These are phyloP conservation scores for Catharus fuscescens DNA, from an alignment of 2,113 vertebrate species.

Conservation along the genomic window DNA sequence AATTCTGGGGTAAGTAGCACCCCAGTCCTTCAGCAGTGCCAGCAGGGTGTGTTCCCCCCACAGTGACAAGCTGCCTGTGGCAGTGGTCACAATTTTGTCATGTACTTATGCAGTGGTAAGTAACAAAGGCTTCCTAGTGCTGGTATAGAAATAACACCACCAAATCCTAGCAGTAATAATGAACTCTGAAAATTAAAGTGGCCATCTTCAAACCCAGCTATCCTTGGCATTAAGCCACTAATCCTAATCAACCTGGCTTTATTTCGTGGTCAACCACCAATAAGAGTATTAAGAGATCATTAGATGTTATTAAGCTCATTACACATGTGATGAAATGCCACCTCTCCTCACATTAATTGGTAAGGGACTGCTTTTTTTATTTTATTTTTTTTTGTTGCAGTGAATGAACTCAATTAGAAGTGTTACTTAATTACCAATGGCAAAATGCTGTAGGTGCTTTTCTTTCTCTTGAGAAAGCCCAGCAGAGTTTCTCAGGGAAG, in stretches of 20 bases:
- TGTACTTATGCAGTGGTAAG: neutral
- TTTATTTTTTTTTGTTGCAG: neutral
- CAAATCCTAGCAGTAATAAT: neutral
- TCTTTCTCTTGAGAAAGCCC: neutral
- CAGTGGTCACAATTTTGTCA: neutral
- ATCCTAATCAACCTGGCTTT: neutral
- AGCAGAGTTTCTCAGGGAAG: neutral
- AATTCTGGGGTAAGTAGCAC: neutral
- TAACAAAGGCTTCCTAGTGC: neutral
- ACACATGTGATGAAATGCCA: neutral
- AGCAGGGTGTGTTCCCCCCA: accelerated
- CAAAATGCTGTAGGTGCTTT: neutral
- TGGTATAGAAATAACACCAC: neutral
- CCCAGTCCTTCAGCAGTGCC: neutral
- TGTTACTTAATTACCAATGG: neutral
- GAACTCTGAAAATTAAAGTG: neutral
- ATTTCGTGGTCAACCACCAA: neutral
- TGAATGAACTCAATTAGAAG: neutral
- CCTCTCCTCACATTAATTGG: neutral
- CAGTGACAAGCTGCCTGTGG: neutral
- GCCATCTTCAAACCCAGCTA: neutral
- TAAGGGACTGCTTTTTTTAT: neutral
- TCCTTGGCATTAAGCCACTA: neutral
- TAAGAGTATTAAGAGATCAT: neutral
- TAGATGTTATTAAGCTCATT: neutral